Conservation (phyloP, 2,113 vertebrate species). For the Miniopterus natalensis region DNA sequence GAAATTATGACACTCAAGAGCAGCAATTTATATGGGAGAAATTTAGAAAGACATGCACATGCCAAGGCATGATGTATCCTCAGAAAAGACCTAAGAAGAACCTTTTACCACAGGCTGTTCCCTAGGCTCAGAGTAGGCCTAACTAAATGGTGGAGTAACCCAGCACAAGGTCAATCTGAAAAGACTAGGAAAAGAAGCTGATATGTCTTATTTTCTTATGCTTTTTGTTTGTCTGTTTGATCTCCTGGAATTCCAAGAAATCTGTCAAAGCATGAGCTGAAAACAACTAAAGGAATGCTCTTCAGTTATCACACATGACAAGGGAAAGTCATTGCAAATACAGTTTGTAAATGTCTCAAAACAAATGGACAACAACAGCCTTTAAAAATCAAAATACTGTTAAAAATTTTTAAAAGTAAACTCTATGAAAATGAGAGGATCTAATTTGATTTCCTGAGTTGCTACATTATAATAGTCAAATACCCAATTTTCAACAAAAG, state of each 20-base stretch:
- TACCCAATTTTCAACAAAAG: background rate
- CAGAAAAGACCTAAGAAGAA: background rate
- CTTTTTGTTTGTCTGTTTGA: background rate
- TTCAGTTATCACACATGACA: background rate
- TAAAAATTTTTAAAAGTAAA: background rate
- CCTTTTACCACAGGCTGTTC: background rate
- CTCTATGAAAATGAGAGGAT: background rate
- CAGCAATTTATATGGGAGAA: background rate
- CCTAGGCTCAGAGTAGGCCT: background rate
- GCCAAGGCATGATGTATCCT: background rate
- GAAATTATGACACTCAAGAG: background rate
- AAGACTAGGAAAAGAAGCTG: background rate
- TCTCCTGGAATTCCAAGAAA: background rate
- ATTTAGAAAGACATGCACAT: background rate
- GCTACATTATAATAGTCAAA: background rate
- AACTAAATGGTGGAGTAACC: background rate
- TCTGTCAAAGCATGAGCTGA: background rate
- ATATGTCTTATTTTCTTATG: background rate
- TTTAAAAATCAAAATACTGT: background rate
- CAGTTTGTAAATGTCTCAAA: background rate
- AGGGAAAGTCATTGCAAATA: background rate
- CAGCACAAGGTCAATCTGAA: background rate
- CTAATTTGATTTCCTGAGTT: background rate
- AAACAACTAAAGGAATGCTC: background rate
- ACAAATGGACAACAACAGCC: background rate